Conservation (phyloP, 37 sponge, comb jelly and placozoan species). For the Sycon ciliatum region DNA sequence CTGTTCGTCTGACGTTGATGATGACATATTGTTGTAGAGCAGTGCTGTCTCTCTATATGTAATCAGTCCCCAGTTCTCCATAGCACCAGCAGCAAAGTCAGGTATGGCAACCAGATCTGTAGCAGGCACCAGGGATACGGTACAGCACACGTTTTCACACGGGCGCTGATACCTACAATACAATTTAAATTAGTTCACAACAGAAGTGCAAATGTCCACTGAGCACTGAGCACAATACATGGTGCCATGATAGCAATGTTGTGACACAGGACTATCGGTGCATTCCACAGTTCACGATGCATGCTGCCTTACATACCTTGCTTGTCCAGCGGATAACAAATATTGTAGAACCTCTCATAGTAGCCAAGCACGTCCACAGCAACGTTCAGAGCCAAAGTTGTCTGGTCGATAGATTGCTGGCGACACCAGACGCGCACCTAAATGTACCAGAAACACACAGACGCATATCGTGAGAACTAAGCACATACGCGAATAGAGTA, state of each 20-base stretch:
- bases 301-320: constrained; percentile 43
- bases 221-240: too few species aligned
- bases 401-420: constrained; percentile 44
- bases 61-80: constrained; percentile 99
- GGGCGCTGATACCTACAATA: too few species aligned
- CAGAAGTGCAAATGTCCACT: too few species aligned
- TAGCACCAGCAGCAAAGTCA: constrained; percentile 85
- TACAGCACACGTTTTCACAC: too few species aligned
- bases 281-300: background rate
- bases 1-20: constrained; percentile 54
- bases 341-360: constrained; percentile 66
- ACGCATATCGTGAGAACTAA: background rate
- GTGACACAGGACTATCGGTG: too few species aligned
- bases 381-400: constrained; percentile 55
- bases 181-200: too few species aligned
- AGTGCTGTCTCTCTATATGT: constrained; percentile 87
- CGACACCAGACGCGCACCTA: constrained; percentile 82
- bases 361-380: constrained; percentile 45
- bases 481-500: background rate
- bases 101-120: constrained; percentile 91
- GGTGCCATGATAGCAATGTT: too few species aligned
- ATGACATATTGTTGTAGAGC: constrained; percentile 41
- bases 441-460: background rate
- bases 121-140: too few species aligned
- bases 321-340: constrained; percentile 80